Evolutionary conservation across 2,797 vertebrate genomes (phyloP), one percentile per base, ranked within the genome.

Genomic region (Chelidonichthys spinosus): DNA sequence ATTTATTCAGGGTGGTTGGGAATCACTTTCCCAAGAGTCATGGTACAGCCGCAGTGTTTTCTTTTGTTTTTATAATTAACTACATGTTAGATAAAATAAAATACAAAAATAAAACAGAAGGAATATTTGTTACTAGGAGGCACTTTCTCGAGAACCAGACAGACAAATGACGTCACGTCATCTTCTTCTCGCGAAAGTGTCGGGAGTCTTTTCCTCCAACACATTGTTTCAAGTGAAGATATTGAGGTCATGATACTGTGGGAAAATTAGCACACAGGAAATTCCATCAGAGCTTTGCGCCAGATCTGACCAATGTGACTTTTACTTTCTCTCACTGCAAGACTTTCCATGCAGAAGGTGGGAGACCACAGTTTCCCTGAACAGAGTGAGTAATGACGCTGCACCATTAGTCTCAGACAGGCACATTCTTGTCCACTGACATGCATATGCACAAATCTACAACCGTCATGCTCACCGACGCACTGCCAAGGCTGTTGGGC

Each of bases 401-500:
- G 56, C 52, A 47, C 44, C 44, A 65, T 78, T 79, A 74, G 79
- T 76, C 75, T 59, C 71, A 81, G 81, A 81, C 84, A 56, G 64
- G 56, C 60, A 64, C 88, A 91, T 90, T 90, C 90, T 79, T 90
- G 83, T 85, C 69, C 50, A 63, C 67, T 81, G 82, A 90, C 76
- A 83, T 69, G 86, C 74, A 76, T 63, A 60, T 56, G 66, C 69
- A 64, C 32, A 36, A 54, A 81, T 47, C 39, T 14, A 58, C 60
- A 39, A 36, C 59, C 42, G 42, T 47, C 44, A 40, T 25, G 13
- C 44, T 25, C 25, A 25, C 25, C 25, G 25, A 44, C 4, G 69
- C 47, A 17, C 44, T 39, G 6, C 35, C 37, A 44, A 35, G 18
- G 6, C 39, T 39, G 58, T 32, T 25, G 62, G 54, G 65, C 55